A percentile compares a stretch with the other conserved stretches of the same genome.
Evolutionary conservation across 2,888 invertebrate genomes (phyloP).

Genomic region (Acrobeloides nanus): DNA sequence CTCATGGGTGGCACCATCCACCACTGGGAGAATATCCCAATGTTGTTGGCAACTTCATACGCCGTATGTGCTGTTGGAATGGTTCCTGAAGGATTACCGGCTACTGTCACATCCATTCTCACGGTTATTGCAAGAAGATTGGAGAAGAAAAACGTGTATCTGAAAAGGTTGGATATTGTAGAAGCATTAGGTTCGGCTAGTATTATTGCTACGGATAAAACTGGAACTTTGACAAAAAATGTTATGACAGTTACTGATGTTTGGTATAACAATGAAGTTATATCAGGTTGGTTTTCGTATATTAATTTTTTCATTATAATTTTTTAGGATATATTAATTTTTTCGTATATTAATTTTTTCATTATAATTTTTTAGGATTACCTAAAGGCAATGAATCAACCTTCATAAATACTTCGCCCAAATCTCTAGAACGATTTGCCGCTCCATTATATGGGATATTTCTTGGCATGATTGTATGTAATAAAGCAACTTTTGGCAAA

Average conservation of each 20-base stretch:
- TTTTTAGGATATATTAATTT: no score
- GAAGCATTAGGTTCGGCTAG: conserved; percentile 28
- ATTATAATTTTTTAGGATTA: conserved; percentile 4
- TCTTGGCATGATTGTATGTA: no score
- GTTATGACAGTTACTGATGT: conserved; percentile 24
- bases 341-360: no score
- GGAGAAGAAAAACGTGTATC: conserved; percentile 23
- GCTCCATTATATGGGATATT: no score
- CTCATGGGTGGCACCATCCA: conserved; percentile 26
- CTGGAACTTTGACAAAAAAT: conserved; percentile 26
- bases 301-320: no score
- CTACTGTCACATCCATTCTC: conserved; percentile 12
- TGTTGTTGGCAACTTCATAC: conserved; percentile 29
- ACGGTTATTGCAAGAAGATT: conserved; percentile 23
- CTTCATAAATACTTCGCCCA: no score
- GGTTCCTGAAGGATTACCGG: conserved; percentile 11
- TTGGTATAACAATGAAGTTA: conserved; percentile 16
- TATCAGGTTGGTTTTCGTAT: conserved; percentile 13
- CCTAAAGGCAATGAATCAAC: no score
- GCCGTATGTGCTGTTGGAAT: conserved; percentile 22
- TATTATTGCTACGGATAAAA: conserved; percentile 26
- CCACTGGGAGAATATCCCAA: conserved; percentile 23
- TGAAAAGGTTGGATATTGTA: conserved; percentile 21
- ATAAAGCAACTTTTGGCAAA: no score
- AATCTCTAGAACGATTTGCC: no score